Percentiles rank a stretch among this genome's conserved stretches.
phyloP scores from a whole-genome alignment of 2,888 invertebrate species.

The Autographa gamma region DNA sequence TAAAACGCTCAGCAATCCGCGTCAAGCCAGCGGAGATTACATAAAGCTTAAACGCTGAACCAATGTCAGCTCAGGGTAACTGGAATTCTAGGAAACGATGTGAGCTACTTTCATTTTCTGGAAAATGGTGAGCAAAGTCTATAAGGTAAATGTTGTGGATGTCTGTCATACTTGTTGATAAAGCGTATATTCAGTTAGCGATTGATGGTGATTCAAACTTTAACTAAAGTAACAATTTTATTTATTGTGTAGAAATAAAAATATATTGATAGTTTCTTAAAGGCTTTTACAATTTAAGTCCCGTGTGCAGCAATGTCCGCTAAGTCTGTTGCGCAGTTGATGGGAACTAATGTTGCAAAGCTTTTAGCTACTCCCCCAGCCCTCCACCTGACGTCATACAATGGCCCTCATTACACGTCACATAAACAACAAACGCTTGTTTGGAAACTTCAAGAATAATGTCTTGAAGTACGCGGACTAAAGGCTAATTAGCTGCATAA shows the following conservation, averaged over 20 bases:
- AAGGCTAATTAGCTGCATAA: constrained; percentile 20
- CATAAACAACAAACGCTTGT: constrained; percentile 40
- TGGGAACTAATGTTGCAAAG: constrained; percentile 83
- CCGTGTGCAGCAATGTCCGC: constrained; percentile 46
- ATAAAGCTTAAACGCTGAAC: background rate
- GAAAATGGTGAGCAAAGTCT: background rate
- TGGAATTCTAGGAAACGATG: background rate
- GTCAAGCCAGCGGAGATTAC: background rate
- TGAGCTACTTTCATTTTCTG: background rate
- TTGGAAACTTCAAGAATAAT: constrained; percentile 41
- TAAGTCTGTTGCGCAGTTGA: constrained; percentile 72
- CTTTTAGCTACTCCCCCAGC: constrained; percentile 68
- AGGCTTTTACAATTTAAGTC: constrained; percentile 15
- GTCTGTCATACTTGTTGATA: background rate
- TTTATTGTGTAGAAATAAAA: background rate
- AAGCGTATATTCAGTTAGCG: background rate
- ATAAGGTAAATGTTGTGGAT: background rate
- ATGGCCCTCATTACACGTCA: constrained; percentile 61
- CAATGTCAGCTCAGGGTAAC: background rate
- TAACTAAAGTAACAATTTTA: background rate
- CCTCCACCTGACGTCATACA: constrained; percentile 67
- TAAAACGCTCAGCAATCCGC: constrained; percentile 14
- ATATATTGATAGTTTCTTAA: background rate
- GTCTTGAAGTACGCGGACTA: constrained; percentile 18
- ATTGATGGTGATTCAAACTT: too few relatives aligned